Percentiles rank a stretch among this genome's conserved stretches.
phyloP scores from a whole-genome alignment of 2,797 vertebrate species.

The Smutsia temminckii region DNA sequence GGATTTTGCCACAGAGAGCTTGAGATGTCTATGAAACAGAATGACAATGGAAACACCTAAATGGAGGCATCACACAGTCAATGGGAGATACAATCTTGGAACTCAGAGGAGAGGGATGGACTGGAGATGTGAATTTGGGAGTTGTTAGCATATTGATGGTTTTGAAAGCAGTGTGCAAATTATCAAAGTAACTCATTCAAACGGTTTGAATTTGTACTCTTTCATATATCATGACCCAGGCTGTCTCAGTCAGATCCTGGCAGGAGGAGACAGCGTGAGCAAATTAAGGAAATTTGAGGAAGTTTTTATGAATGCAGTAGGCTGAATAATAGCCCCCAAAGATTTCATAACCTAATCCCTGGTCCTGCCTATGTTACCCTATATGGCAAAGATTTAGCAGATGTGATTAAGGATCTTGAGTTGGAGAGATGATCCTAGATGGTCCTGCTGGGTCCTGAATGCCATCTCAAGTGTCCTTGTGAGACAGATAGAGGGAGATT shows the following conservation, averaged over 20 bases:
- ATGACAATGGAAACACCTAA: background rate
- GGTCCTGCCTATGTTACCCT: background rate
- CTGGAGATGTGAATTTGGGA: background rate
- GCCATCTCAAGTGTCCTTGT: too few relatives aligned
- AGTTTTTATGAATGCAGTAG: background rate
- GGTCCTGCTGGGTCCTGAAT: background rate
- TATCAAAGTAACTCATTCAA: background rate
- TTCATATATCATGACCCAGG: background rate
- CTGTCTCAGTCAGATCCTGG: background rate
- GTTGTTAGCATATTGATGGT: background rate
- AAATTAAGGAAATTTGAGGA: background rate
- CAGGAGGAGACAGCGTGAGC: background rate
- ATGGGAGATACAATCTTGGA: background rate
- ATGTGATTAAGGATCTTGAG: background rate
- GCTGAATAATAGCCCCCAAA: too few relatives aligned
- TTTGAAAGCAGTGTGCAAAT: background rate
- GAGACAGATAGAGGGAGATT: rapidly evolving
- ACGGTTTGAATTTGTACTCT: background rate
- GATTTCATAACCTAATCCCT: background rate
- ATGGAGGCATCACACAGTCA: background rate
- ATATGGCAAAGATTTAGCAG: background rate
- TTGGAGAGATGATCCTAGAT: background rate
- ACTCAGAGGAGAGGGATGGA: background rate
- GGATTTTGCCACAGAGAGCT: too few relatives aligned
- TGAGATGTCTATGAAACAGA: background rate